These are phyloP conservation scores for Trichomalopsis sarcophagae DNA, from an alignment of 1,140 invertebrate species.

Conservation along the genomic window DNA sequence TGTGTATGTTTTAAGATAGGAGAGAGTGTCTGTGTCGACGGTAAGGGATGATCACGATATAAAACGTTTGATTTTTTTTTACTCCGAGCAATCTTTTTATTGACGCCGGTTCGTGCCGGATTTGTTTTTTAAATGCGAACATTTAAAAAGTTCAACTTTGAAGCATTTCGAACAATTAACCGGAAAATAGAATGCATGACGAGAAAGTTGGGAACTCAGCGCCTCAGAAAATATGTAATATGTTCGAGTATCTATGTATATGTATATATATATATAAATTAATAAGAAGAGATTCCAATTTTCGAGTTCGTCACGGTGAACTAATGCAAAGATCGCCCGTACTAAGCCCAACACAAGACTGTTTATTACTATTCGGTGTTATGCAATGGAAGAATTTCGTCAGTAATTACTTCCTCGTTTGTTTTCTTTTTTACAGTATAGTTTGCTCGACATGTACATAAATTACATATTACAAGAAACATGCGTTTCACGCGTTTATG, in stretches of 20 bases:
- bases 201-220: slow-evolving; percentile 50
- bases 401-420: slow-evolving; percentile 33
- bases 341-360: slow-evolving; percentile 68
- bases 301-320: slow-evolving; percentile 30
- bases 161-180: slow-evolving; percentile 37
- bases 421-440: slow-evolving; percentile 52
- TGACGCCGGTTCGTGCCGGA: neutral
- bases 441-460: slow-evolving; percentile 50
- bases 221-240: slow-evolving; percentile 53
- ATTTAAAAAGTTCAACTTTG: neutral
- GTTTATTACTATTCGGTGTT: slow-evolving; percentile 66
- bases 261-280: slow-evolving; percentile 47
- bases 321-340: slow-evolving; percentile 52
- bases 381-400: slow-evolving; percentile 42
- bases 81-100: neutral
- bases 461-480: slow-evolving; percentile 33
- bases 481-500: slow-evolving; percentile 29
- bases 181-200: slow-evolving; percentile 43
- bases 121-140: slow-evolving; percentile 4
- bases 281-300: slow-evolving; percentile 45
- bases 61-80: slow-evolving; percentile 28
- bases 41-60: slow-evolving; percentile 51
- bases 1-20: slow-evolving; percentile 56
- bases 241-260: neutral
- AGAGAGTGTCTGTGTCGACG: slow-evolving; percentile 55